Conservation (phyloP, 2,888 invertebrate species). For the Julus scanicus region DNA sequence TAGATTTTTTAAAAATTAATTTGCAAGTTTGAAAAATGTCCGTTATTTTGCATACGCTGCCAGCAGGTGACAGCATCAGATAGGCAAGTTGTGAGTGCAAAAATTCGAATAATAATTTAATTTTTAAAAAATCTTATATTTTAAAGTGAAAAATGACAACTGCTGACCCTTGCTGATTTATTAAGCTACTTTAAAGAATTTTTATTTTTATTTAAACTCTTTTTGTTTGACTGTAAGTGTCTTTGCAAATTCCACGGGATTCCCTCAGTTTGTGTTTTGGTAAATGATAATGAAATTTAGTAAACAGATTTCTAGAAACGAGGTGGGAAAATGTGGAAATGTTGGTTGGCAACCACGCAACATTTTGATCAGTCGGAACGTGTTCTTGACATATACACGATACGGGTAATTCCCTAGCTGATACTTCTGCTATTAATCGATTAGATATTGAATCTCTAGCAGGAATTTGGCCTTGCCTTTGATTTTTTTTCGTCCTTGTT, state of each 20-base stretch:
- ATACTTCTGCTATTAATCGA: background rate
- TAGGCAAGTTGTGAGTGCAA: no score
- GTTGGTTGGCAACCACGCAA: background rate
- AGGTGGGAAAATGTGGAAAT: background rate
- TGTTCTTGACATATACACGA: background rate
- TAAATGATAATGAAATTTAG: background rate
- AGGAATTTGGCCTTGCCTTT: background rate
- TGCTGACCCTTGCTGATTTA: no score
- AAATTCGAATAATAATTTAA: no score
- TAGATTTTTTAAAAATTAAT: no score
- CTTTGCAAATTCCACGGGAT: background rate
- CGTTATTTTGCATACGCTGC: no score
- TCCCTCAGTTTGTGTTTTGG: background rate
- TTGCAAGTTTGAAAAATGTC: no score
- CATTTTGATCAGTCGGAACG: background rate
- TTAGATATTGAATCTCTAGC: background rate
- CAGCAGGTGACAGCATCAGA: no score
- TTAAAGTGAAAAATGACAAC: no score
- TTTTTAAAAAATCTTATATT: no score
- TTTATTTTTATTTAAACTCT: no score
- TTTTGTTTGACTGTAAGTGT: no score
- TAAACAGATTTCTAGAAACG: background rate
- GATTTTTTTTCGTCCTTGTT: constrained; percentile 6
- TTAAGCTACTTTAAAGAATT: no score
- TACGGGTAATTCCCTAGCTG: background rate